Conservation (phyloP, 2,113 vertebrate genomes). For the Neogobius melanostomus region DNA sequence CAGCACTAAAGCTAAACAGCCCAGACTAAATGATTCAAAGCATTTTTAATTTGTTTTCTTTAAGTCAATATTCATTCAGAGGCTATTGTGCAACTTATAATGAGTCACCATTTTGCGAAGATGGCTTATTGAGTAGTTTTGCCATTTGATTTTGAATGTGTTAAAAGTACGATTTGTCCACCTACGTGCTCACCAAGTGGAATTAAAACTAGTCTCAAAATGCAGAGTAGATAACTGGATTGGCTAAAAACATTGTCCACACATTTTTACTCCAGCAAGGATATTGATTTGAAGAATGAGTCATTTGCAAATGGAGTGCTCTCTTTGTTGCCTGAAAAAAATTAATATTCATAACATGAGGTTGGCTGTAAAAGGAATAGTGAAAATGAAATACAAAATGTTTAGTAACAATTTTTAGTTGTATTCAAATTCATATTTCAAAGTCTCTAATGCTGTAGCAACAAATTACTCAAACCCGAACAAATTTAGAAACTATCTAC, state of each 20-base stretch:
- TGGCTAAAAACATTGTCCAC: background rate
- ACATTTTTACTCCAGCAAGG: too few relatives aligned
- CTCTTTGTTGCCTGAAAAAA: too few relatives aligned
- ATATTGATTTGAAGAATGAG: background rate
- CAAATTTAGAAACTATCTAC: too few relatives aligned
- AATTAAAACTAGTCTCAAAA: background rate
- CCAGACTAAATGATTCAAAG: constrained; percentile 1
- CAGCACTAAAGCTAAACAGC: background rate
- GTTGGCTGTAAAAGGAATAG: too few relatives aligned
- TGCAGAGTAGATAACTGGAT: background rate
- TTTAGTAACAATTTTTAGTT: too few relatives aligned
- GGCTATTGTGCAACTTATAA: constrained; percentile 6
- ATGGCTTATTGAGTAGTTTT: constrained; percentile 5
- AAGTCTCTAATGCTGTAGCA: too few relatives aligned
- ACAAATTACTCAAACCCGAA: too few relatives aligned
- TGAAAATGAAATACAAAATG: too few relatives aligned
- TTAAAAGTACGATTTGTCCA: constrained; percentile 20
- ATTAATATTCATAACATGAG: too few relatives aligned
- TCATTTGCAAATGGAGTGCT: too few relatives aligned
- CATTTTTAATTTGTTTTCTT: constrained; percentile 3
- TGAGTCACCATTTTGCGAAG: constrained; percentile 1
- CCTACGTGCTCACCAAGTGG: constrained; percentile 3
- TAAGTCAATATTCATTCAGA: constrained; percentile 13
- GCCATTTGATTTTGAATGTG: constrained; percentile 5
- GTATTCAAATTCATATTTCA: too few relatives aligned